Evolutionary conservation across 2,797 vertebrate genomes (phyloP).

Genomic region (Micrastur ruficollis): DNA sequence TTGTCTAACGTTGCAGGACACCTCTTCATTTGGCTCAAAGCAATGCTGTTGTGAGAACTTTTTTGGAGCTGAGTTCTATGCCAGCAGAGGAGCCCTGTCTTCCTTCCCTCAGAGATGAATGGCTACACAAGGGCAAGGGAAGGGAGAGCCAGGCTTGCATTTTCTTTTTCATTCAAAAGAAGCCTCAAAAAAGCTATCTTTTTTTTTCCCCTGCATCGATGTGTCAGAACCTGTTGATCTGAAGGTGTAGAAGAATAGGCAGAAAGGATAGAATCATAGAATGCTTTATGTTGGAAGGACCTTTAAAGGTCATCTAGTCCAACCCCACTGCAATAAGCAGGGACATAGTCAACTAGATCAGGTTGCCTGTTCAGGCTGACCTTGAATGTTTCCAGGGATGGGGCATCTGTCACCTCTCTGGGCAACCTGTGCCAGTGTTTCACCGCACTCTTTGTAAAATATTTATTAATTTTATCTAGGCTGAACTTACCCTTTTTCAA

Average conservation of each 20-base stretch:
- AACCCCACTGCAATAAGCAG: background rate
- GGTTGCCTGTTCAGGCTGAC: rapidly evolving
- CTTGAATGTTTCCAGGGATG: background rate
- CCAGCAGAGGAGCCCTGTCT: background rate
- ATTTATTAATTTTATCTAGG: background rate
- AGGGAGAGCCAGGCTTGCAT: background rate
- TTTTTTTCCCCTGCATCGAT: rapidly evolving
- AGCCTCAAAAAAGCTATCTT: background rate
- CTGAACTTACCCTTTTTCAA: background rate
- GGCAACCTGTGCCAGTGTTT: background rate
- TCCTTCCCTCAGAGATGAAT: background rate
- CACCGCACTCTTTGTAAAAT: background rate
- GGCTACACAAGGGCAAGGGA: background rate
- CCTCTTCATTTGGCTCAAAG: background rate
- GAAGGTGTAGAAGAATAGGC: background rate
- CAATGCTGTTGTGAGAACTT: background rate
- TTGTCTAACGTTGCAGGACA: background rate
- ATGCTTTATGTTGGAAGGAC: background rate
- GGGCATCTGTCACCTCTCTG: background rate
- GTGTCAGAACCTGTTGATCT: background rate
- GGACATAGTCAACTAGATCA: background rate
- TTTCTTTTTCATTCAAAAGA: background rate
- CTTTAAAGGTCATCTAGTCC: background rate
- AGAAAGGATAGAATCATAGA: background rate
- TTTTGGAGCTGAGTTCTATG: background rate